Percentiles rank a stretch among this genome's conserved stretches.
phyloP scores from a whole-genome alignment of 1,140 invertebrate genomes.

The Drosophila lowei region DNA sequence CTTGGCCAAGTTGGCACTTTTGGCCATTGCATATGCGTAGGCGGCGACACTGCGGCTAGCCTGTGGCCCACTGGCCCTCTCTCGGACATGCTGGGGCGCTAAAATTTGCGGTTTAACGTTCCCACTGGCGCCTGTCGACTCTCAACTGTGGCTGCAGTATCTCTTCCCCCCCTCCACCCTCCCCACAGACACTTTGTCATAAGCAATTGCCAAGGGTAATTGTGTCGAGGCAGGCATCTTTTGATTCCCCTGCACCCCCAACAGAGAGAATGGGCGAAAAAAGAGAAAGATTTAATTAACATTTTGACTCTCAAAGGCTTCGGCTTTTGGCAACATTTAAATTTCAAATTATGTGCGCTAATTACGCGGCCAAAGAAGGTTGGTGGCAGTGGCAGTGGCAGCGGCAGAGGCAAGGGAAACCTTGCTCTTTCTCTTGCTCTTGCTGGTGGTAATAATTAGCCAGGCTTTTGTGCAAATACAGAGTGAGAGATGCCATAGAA shows the following conservation, averaged over 20 bases:
- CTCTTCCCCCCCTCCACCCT: neutral
- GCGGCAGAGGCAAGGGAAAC: constrained; percentile 26
- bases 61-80: constrained; percentile 22
- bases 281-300: constrained; percentile 76
- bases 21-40: constrained; percentile 77
- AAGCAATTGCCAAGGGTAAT: constrained; percentile 64
- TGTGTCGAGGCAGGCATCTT: constrained; percentile 62
- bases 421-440: constrained; percentile 15
- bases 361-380: constrained; percentile 55
- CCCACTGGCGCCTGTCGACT: constrained; percentile 62
- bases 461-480: constrained; percentile 61
- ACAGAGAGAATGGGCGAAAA: constrained; percentile 1
- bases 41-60: constrained; percentile 66
- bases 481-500: constrained; percentile 42
- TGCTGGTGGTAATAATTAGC: constrained; percentile 64
- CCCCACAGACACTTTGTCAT: constrained; percentile 63
- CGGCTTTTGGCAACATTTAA: constrained; percentile 78
- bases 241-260: constrained; percentile 14
- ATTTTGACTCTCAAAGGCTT: constrained; percentile 77
- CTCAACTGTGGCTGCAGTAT: constrained; percentile 37
- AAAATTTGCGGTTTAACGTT: constrained; percentile 80
- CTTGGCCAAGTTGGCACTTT: constrained; percentile 73
- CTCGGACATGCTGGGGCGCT: constrained; percentile 65
- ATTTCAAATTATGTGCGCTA: constrained; percentile 81
- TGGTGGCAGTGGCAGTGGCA: neutral